These are phyloP conservation scores for Gulo gulo DNA, from an alignment of 2,113 vertebrate species.

Conservation along the genomic window DNA sequence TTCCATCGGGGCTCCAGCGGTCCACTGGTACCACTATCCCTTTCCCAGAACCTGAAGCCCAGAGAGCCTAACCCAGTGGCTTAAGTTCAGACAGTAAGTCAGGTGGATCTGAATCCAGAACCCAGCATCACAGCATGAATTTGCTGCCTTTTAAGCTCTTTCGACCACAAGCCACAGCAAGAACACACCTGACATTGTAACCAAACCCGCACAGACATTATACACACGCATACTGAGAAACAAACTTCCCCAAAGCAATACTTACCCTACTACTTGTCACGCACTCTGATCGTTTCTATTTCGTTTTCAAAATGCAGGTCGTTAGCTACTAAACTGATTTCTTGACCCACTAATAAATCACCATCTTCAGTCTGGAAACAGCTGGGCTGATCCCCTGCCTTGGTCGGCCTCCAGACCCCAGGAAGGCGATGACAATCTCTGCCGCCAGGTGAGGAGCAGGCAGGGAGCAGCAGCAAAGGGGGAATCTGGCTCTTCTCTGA, in stretches of 20 bases:
- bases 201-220: background rate
- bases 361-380: background rate
- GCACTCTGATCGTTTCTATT: background rate
- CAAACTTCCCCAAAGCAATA: background rate
- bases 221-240: rapidly evolving
- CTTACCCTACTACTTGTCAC: background rate
- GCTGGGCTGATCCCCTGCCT: background rate
- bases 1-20: background rate
- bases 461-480: background rate
- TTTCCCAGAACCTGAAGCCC: background rate
- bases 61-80: background rate
- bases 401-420: background rate
- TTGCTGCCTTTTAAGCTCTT: background rate
- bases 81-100: background rate
- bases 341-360: background rate
- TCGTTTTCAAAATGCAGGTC: background rate
- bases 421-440: background rate
- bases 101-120: background rate
- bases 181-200: background rate
- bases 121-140: background rate
- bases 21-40: background rate
- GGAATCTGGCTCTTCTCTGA: background rate
- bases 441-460: background rate
- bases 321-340: background rate
- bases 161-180: background rate